Evolutionary conservation across 2,797 vertebrate species (phyloP).

Genomic region (Hephaestus fuliginosus): DNA sequence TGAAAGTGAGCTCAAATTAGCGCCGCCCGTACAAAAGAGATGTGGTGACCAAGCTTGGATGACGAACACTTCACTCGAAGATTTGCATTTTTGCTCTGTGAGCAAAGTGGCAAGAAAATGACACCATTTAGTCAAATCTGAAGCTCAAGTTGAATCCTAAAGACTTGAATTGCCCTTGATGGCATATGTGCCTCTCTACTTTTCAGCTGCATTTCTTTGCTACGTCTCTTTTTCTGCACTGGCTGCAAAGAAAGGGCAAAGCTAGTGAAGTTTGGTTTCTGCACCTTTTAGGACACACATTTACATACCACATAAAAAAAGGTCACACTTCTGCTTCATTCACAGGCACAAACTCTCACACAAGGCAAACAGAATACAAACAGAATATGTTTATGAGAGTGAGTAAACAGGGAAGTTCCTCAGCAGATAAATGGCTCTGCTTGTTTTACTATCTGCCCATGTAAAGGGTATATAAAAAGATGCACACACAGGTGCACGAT

Average conservation of each 20-base stretch:
- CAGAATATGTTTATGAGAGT: conserved; percentile 8
- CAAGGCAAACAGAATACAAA: conserved; percentile 1
- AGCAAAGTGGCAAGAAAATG: conserved; percentile 30
- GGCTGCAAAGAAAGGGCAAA: conserved; percentile 15
- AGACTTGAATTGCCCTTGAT: conserved; percentile 33
- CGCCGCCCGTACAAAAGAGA: conserved; percentile 28
- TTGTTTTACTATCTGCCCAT: conserved; percentile 2
- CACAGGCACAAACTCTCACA: conserved; percentile 3
- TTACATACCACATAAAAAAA: conserved; percentile 21
- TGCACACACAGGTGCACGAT: conserved; percentile 25
- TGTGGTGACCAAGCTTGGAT: conserved; percentile 26
- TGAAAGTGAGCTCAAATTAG: conserved; percentile 38
- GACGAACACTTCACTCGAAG: conserved; percentile 26
- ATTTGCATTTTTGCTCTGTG: conserved; percentile 31
- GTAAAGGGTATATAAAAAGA: conserved; percentile 4
- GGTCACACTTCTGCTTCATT: conserved; percentile 22
- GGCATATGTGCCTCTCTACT: conserved; percentile 18
- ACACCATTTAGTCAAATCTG: conserved; percentile 46
- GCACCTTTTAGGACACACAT: conserved; percentile 35
- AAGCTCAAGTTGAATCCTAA: conserved; percentile 27
- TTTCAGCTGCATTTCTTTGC: conserved; percentile 39
- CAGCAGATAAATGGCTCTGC: background rate
- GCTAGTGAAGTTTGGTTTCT: background rate
- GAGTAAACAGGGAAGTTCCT: conserved; percentile 3
- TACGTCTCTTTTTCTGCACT: background rate